Evolutionary conservation across 2,888 invertebrate genomes (phyloP), one percentile per base, ranked within the genome.

Genomic region (Lithophane semibrunnea): DNA sequence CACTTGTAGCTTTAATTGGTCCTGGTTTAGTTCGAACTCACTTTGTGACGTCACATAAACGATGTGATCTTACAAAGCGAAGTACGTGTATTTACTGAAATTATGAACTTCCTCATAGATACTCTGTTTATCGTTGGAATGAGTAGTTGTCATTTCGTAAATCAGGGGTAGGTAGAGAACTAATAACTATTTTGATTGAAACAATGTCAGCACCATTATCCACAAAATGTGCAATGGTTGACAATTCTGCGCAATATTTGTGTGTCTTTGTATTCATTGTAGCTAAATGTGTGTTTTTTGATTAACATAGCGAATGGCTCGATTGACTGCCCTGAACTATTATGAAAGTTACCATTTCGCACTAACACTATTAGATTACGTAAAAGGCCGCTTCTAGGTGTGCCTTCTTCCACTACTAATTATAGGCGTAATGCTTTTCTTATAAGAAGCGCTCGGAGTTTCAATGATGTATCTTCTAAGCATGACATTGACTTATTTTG

Each of bases 1-100:
- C 77, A 84, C 82, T 82, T 82, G 86, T 85, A 81, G 71, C 77
- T 75, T 84, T 86, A 86, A 88, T 87, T 87, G 77, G 81, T 80
- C 66, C 79, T 58, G 67, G 70, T 80, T 83, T 81, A 81, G 71
- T 78, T 75, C 58, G 58, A 78, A 72, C 42, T 66, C 56, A 42
- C 54, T 74, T 74, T 75, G 67, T 69, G 60, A 73, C 52, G 58
- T 74, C 58, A 70, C 64, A 63, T 77, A 63, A 67, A 56, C 29
- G 61, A 78, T 49, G 60, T 61, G 42, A 66, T 60, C 9, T 24
- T 47, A 42, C 52, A 60, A 65, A 65, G 58, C n/a, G 49, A 56
- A 69, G 58, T 60, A 73, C 24, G 16, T 64, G n/a, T 24, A n/a
- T 68, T 61, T 63, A 49, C 24, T 69, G 5, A 54, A 63, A 37